phyloP scores from a whole-genome alignment of 2,113 vertebrate species.

The Junco hyemalis region DNA sequence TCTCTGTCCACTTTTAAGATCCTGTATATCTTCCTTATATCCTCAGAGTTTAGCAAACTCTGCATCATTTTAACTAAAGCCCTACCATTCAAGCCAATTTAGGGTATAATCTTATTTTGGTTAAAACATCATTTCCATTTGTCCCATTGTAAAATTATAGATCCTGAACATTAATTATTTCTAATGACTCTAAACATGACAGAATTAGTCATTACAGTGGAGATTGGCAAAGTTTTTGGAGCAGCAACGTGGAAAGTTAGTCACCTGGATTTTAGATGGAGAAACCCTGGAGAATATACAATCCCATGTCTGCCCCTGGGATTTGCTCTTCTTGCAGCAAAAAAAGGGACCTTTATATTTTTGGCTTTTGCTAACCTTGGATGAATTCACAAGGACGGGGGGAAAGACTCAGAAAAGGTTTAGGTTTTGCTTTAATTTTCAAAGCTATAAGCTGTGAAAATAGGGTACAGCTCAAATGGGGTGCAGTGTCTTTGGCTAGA shows the following conservation, averaged over 20 bases:
- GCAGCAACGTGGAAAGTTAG: background rate
- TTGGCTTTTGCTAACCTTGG: background rate
- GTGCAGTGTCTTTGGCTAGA: background rate
- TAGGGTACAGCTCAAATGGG: background rate
- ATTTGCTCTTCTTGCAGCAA: background rate
- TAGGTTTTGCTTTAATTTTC: background rate
- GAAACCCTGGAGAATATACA: background rate
- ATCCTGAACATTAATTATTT: background rate
- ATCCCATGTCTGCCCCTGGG: background rate
- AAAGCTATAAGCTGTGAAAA: background rate
- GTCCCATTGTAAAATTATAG: background rate
- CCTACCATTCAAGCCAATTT: background rate
- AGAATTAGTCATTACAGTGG: background rate
- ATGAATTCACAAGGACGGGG: background rate
- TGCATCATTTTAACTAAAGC: background rate
- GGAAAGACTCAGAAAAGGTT: background rate
- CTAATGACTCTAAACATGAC: background rate
- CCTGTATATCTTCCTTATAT: background rate
- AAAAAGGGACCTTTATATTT: background rate
- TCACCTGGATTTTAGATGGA: background rate
- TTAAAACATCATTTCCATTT: background rate
- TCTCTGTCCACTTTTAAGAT: background rate
- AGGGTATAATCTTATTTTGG: background rate
- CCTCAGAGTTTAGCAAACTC: background rate
- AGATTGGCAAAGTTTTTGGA: background rate